Base-by-base conservation (phyloP, 2,888 invertebrate genomes). In the Candidula unifasciata region DNA sequence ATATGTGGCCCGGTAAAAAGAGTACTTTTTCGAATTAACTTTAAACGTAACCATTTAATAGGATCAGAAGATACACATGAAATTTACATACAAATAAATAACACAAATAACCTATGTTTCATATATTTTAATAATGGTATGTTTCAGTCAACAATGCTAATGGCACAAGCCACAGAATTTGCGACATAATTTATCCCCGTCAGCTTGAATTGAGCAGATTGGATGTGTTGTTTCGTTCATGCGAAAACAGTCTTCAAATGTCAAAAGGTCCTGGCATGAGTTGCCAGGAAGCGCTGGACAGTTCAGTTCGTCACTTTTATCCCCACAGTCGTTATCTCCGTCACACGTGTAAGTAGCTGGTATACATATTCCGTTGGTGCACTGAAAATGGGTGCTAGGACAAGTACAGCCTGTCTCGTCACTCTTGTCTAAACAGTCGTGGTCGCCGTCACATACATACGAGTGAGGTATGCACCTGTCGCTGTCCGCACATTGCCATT, bases 171-270 rank as follows among this genome's bases (percentile, higher is more conserved):
- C 66, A 27, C 74, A 74, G 27, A 69, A 82, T 74, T 74, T 66
- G 16, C 64, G 44, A 30, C 82, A 74, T 27, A 74, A 66, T 35
- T 60, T 82, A 57, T 82, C 21, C n/a, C 21, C 80, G n/a, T 71
- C 57, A 3, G 21, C 69, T 5, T 81, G n/a, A 27, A 54, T 33
- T 44, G 57, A 16, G 35, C 71, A 81, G 52, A 81, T 35, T 10
- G 80, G 57, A 69, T 71, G 80, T 54, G 80, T 57, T 52, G 71
- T 69, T 16, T 57, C n/a, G 60, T 73, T 71, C 57, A 73, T 60
- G 60, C 10, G 73, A 60, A 44, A 73, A 37, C 71, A 71, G 37
- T 73, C 71, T 24, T 71, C 73, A 27, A 52, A 81, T 30, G 73
- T 73, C 57, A 73, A 33, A 8, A 73, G 16, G 60, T 73, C 73